These are phyloP conservation scores for Spea bombifrons DNA, from an alignment of 2,113 vertebrate species.

Conservation along the genomic window DNA sequence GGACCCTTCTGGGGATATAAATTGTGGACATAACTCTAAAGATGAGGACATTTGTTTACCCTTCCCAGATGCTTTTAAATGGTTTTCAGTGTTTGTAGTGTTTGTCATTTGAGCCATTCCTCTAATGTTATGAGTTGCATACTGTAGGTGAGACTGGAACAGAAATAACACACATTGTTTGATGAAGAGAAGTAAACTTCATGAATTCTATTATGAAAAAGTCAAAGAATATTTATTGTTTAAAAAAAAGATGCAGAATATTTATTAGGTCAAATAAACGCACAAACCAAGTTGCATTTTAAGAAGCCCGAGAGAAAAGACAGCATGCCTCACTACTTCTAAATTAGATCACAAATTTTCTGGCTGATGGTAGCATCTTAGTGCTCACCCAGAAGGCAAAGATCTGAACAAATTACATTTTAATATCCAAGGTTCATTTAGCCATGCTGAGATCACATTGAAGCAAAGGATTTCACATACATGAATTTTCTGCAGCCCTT, in stretches of 20 bases:
- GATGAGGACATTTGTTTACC: too few relatives aligned
- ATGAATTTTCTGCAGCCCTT: slow-evolving; percentile 40
- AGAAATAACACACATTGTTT: too few relatives aligned
- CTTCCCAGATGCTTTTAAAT: too few relatives aligned
- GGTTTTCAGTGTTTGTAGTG: too few relatives aligned
- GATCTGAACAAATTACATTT: slow-evolving; percentile 68
- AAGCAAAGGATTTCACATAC: slow-evolving; percentile 15
- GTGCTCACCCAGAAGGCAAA: slow-evolving; percentile 66
- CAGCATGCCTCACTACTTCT: slow-evolving; percentile 67
- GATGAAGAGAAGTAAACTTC: too few relatives aligned
- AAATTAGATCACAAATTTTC: slow-evolving; percentile 80
- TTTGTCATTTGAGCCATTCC: too few relatives aligned
- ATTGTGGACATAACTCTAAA: too few relatives aligned
- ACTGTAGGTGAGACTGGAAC: too few relatives aligned
- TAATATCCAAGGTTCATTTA: slow-evolving; percentile 59
- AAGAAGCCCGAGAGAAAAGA: slow-evolving; percentile 59
- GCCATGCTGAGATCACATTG: slow-evolving; percentile 51
- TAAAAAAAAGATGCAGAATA: slow-evolving; percentile 33
- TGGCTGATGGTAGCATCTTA: slow-evolving; percentile 69
- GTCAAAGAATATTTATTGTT: slow-evolving; percentile 42
- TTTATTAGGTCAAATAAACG: slow-evolving; percentile 47
- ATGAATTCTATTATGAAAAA: too few relatives aligned
- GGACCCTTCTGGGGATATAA: too few relatives aligned
- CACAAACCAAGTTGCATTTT: slow-evolving; percentile 54
- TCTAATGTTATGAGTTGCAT: too few relatives aligned